phyloP scores from a whole-genome alignment of 2,113 vertebrate species.

The Gnathonemus echidnorhynchus region DNA sequence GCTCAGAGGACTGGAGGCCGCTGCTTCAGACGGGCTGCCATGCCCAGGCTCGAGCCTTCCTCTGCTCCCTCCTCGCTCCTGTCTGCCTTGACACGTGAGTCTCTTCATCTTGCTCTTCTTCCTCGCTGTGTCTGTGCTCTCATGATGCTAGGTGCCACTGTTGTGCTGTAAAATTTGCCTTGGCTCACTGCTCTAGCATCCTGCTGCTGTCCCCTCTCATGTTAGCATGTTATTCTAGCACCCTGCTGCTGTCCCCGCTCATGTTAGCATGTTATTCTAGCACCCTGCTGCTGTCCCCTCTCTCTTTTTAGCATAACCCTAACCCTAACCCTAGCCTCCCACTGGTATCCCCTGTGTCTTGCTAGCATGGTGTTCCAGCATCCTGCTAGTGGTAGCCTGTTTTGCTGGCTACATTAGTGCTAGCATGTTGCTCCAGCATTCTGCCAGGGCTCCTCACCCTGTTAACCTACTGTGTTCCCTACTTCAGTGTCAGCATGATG shows the following conservation, averaged over 20 bases:
- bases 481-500: neutral
- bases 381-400: neutral
- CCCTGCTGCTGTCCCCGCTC: neutral
- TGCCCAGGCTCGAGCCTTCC: slow-evolving; percentile 67
- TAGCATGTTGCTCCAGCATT: neutral
- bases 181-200: neutral
- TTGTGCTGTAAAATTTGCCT: neutral
- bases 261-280: neutral
- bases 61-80: slow-evolving; percentile 78
- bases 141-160: neutral
- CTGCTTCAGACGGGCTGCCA: slow-evolving; percentile 72
- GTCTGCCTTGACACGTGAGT: slow-evolving; percentile 82
- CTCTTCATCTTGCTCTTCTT: neutral
- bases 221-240: neutral
- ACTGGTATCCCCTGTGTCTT: neutral
- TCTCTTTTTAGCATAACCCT: neutral
- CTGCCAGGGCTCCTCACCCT: neutral
- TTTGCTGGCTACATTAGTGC: neutral
- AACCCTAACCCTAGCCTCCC: neutral
- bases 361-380: neutral
- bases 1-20: slow-evolving; percentile 69
- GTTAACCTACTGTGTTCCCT: neutral
- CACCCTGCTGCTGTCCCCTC: neutral
- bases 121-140: neutral
- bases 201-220: neutral